These are phyloP conservation scores for Linurgus olivaceus DNA, from an alignment of 2,797 vertebrate species.

Conservation along the genomic window DNA sequence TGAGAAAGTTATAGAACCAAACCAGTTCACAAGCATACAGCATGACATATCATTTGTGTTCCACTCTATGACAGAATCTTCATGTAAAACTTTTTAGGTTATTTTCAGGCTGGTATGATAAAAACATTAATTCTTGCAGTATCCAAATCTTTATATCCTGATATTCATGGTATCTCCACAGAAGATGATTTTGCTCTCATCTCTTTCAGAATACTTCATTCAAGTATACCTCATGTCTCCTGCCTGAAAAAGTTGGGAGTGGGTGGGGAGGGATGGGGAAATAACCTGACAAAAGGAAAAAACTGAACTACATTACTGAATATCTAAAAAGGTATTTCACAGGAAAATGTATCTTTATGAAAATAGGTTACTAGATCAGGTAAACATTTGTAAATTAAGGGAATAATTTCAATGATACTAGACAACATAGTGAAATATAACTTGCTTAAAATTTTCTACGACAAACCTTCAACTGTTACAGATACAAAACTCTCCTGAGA, in stretches of 20 bases:
- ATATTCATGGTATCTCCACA: background rate
- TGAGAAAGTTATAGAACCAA: background rate
- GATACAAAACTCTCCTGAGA: background rate
- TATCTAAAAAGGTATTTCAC: background rate
- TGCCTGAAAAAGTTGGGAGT: background rate
- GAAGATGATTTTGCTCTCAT: background rate
- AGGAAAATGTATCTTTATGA: background rate
- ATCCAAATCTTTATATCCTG: background rate
- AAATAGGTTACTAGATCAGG: background rate
- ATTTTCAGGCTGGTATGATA: background rate
- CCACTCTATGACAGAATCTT: background rate
- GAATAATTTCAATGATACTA: background rate
- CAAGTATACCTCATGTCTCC: background rate
- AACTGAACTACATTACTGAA: background rate
- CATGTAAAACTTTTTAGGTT: background rate
- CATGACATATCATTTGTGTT: background rate
- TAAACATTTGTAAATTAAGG: background rate
- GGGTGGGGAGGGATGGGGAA: no score
- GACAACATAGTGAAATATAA: background rate
- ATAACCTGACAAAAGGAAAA: background rate
- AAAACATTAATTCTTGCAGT: background rate
- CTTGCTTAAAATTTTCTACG: background rate
- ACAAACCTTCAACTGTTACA: background rate
- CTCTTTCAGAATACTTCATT: background rate
- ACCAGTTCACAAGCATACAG: background rate